These are phyloP conservation scores for Ditylenchus weischeri DNA, from an alignment of 2,888 invertebrate genomes.

Conservation along the genomic window DNA sequence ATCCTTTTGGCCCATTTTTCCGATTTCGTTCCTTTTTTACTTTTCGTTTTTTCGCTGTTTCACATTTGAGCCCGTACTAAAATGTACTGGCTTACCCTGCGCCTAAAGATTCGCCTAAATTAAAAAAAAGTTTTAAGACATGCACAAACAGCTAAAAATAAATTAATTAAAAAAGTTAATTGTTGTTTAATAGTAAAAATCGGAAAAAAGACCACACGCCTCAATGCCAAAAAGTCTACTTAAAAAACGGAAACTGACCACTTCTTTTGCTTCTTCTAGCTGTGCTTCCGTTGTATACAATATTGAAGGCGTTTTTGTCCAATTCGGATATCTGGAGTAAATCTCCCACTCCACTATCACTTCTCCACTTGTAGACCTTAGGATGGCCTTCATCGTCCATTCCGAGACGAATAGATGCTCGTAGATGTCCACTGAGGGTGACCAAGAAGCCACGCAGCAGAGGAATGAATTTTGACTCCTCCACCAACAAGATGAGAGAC, in stretches of 20 bases:
- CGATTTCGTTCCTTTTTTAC: too few relatives aligned
- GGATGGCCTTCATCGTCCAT: constrained; percentile 37
- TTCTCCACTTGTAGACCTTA: constrained; percentile 21
- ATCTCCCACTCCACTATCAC: constrained; percentile 8
- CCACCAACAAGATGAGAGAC: constrained; percentile 41
- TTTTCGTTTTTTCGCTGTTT: too few relatives aligned
- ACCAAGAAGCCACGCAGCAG: constrained; percentile 39
- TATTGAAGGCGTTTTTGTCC: not conserved
- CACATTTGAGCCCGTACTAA: too few relatives aligned
- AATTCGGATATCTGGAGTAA: not conserved
- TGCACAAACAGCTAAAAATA: too few relatives aligned
- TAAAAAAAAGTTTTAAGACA: too few relatives aligned
- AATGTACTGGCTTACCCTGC: too few relatives aligned
- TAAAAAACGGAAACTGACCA: not conserved
- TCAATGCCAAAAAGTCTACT: constrained; percentile 9
- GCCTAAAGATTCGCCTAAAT: too few relatives aligned
- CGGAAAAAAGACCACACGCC: too few relatives aligned
- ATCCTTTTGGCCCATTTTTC: too few relatives aligned
- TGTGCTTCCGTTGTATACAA: constrained; percentile 2
- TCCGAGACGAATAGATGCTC: constrained; percentile 41
- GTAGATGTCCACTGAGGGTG: constrained; percentile 37
- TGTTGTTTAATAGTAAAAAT: too few relatives aligned
- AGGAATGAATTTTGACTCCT: constrained; percentile 35
- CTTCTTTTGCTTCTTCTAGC: not conserved
- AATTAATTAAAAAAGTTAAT: too few relatives aligned